Conservation (phyloP, 30 jellyfish, hydroid and myxozoan genomes). For the Pelagia noctiluca region DNA sequence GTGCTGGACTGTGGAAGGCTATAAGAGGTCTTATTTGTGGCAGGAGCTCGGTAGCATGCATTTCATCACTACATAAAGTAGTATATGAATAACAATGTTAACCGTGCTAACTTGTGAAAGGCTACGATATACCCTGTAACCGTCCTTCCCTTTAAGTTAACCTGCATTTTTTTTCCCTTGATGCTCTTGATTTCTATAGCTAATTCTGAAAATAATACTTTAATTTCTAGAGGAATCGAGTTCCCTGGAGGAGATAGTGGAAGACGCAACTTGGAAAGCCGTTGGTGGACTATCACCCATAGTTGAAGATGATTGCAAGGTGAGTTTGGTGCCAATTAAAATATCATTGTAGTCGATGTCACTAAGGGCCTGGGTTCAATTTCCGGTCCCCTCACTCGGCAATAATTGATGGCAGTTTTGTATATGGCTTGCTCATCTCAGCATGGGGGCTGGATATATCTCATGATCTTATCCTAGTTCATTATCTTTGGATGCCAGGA, state of each 20-base stretch:
- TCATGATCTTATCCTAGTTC: not conserved
- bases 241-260: conserved; percentile 33
- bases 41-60: too few relatives aligned
- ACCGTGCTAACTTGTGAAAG: not conserved
- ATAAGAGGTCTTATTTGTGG: too few relatives aligned
- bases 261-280: conserved; percentile 36
- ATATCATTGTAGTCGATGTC: not conserved
- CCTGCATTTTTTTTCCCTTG: not conserved
- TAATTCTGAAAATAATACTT: not conserved
- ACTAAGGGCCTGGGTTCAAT: too few relatives aligned
- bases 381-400: too few relatives aligned
- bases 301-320: not conserved
- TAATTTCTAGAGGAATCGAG: not conserved
- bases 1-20: too few relatives aligned
- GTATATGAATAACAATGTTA: not conserved
- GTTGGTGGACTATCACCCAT: conserved; percentile 20
- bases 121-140: not conserved
- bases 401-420: not conserved
- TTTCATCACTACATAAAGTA: too few relatives aligned
- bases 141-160: not conserved
- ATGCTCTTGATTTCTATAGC: not conserved
- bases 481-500: not conserved
- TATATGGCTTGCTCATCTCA: not conserved
- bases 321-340: not conserved
- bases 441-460: not conserved